phyloP scores from a whole-genome alignment of 2,797 vertebrate species.

The Phrynocephalus forsythii region DNA sequence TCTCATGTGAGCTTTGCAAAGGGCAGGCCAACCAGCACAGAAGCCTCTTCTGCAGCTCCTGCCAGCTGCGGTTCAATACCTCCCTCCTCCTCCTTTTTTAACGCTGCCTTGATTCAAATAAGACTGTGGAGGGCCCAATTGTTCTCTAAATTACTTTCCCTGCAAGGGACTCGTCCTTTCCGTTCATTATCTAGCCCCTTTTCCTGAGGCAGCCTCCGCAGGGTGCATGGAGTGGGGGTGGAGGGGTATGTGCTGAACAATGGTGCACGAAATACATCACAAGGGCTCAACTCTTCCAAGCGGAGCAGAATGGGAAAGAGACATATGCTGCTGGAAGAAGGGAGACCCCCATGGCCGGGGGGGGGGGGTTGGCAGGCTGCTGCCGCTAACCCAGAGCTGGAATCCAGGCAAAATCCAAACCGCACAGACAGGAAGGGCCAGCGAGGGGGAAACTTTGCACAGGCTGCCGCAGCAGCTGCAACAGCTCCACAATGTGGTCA shows the following conservation, averaged over 20 bases:
- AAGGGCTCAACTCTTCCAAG: neutral
- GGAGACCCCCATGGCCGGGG: neutral
- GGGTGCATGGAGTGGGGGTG: neutral
- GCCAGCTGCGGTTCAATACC: neutral
- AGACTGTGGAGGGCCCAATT: neutral
- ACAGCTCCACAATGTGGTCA: neutral
- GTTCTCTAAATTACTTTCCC: neutral
- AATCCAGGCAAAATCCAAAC: neutral
- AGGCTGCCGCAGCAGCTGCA: neutral
- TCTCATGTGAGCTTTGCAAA: neutral
- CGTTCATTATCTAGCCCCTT: constrained; percentile 30
- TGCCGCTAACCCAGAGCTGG: neutral
- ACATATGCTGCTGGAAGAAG: neutral
- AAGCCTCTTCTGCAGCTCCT: neutral
- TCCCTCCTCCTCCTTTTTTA: neutral
- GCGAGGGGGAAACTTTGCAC: too few relatives aligned
- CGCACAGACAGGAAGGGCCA: fast-evolving
- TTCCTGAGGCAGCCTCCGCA: neutral
- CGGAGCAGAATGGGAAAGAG: fast-evolving
- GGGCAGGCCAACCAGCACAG: neutral
- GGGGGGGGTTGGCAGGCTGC: neutral
- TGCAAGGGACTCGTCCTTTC: constrained; percentile 16
- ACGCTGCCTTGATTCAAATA: neutral
- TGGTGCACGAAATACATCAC: neutral
- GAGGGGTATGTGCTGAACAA: neutral